Percentiles rank a stretch among this genome's conserved stretches.
These are phyloP conservation scores for Syngnathoides biaculeatus DNA, from an alignment of 2,113 vertebrate genomes.

Conservation along the genomic window DNA sequence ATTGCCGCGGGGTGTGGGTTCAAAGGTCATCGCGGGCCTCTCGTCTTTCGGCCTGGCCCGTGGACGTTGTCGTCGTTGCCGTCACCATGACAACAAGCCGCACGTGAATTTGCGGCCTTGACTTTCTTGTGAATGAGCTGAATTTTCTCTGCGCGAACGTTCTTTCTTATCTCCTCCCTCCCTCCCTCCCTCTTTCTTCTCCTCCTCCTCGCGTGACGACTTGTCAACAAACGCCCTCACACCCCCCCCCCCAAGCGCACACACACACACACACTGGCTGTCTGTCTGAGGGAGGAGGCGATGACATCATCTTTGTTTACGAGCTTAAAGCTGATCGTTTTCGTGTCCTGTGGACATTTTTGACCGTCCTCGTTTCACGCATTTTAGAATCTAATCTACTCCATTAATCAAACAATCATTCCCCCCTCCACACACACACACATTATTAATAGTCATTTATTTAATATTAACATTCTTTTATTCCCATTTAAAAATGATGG, in stretches of 20 bases:
- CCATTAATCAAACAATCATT: too few species aligned
- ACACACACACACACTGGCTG: not conserved
- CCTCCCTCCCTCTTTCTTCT: not conserved
- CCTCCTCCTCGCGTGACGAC: not conserved
- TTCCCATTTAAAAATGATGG: too few species aligned
- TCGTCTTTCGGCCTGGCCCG: not conserved
- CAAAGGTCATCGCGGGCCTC: not conserved
- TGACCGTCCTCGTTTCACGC: not conserved
- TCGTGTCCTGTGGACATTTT: not conserved
- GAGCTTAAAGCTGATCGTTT: not conserved
- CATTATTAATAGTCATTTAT: too few species aligned
- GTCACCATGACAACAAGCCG: not conserved
- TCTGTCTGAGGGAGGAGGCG: not conserved
- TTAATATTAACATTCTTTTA: too few species aligned
- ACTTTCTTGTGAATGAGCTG: not conserved
- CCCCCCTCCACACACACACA: too few species aligned
- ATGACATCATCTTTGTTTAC: not conserved
- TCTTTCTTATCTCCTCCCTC: not conserved
- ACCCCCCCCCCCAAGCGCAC: not conserved
- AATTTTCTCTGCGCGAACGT: not conserved
- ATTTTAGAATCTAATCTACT: too few species aligned
- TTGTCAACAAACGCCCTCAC: not conserved
- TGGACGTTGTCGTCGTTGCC: not conserved
- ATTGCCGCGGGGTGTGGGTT: too few species aligned
- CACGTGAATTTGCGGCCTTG: not conserved